Conservation (phyloP, 2,888 invertebrate genomes). For the Sympetrum striolatum region DNA sequence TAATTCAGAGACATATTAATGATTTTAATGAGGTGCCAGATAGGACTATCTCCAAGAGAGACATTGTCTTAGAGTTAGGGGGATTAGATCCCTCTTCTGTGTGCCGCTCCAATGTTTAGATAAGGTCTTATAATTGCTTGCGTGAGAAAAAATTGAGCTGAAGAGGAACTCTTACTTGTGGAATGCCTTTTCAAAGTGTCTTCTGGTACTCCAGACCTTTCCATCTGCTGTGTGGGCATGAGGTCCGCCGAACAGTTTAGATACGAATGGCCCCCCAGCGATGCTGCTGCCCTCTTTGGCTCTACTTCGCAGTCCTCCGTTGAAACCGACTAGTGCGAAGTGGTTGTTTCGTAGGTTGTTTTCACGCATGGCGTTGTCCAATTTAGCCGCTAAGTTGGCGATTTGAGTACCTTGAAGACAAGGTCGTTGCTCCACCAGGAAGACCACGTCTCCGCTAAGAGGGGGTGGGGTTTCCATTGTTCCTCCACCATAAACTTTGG, state of each 20-base stretch:
- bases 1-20: too few species aligned
- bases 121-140: too few species aligned
- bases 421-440: conserved; percentile 60
- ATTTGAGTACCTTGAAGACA: conserved; percentile 54
- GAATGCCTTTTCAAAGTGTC: conserved; percentile 49
- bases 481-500: conserved; percentile 50
- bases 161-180: conserved; percentile 47
- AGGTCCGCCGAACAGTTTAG: conserved; percentile 52
- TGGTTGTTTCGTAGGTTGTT: conserved; percentile 56
- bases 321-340: conserved; percentile 60
- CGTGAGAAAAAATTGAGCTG: too few species aligned
- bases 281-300: conserved; percentile 46
- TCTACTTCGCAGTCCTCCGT: conserved; percentile 52
- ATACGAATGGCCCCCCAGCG: neutral
- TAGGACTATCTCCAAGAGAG: too few species aligned
- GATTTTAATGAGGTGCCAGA: too few species aligned
- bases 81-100: too few species aligned
- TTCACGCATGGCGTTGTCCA: conserved; percentile 52
- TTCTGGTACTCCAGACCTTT: conserved; percentile 52
- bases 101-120: too few species aligned
- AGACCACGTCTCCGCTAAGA: conserved; percentile 61
- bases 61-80: too few species aligned
- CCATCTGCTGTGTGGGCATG: conserved; percentile 58
- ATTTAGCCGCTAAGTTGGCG: conserved; percentile 49
- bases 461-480: conserved; percentile 49